These are phyloP conservation scores for Abramis brama DNA, from an alignment of 2,113 vertebrate species.

Conservation along the genomic window DNA sequence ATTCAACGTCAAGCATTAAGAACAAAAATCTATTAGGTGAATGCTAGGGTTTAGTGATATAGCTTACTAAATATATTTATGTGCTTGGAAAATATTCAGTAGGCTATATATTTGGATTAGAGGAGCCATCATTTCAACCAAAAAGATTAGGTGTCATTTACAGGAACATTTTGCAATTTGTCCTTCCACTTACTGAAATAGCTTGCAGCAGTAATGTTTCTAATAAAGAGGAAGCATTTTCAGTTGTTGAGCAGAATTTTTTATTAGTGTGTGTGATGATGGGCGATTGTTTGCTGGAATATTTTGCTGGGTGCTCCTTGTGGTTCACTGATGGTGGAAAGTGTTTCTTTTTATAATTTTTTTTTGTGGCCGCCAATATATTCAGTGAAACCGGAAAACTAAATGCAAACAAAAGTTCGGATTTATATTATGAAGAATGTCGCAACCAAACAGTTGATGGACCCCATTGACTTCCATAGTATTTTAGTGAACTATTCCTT, in stretches of 20 bases:
- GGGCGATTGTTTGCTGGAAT: not conserved
- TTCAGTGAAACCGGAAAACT: not conserved
- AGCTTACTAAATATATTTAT: slow-evolving; percentile 2
- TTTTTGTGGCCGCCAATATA: not conserved
- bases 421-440: not conserved
- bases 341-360: not conserved
- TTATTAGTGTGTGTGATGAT: not conserved
- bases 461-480: too few relatives aligned
- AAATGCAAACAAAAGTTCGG: not conserved
- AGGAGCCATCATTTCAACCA: not conserved
- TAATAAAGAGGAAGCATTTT: not conserved
- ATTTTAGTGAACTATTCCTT: too few relatives aligned
- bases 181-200: not conserved
- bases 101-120: not conserved
- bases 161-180: not conserved
- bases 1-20: slow-evolving; percentile 2
- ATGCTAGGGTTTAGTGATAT: not conserved
- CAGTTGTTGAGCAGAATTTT: not conserved
- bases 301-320: not conserved
- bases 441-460: too few relatives aligned
- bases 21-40: not conserved
- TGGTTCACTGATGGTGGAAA: not conserved
- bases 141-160: not conserved
- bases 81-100: not conserved
- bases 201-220: not conserved